Conservation (phyloP, 2,113 vertebrate genomes). For the Aspidoscelis tigris region DNA sequence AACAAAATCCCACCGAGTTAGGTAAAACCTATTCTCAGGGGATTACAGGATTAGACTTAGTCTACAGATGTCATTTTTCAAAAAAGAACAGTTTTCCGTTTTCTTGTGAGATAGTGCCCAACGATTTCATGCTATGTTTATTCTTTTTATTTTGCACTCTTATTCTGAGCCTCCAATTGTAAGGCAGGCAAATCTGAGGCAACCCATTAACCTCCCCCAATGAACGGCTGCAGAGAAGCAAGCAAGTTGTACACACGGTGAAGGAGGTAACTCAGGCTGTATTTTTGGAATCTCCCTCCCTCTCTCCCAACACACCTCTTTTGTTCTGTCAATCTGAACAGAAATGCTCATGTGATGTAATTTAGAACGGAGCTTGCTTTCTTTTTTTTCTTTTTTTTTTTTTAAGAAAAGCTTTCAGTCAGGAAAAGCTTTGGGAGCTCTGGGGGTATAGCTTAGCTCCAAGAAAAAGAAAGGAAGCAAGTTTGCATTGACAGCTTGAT, state of each 20-base stretch:
- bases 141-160: not conserved
- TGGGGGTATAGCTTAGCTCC: constrained; percentile 75
- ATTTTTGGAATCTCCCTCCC: constrained; percentile 61
- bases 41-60: not conserved
- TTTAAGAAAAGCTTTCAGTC: constrained; percentile 73
- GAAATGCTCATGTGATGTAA: constrained; percentile 69
- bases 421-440: constrained; percentile 73
- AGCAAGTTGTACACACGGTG: constrained; percentile 48
- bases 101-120: not conserved
- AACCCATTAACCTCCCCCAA: constrained; percentile 12
- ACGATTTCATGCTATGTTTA: not conserved
- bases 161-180: not conserved
- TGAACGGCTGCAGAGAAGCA: constrained; percentile 44
- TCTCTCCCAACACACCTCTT: constrained; percentile 51
- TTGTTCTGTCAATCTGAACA: constrained; percentile 79
- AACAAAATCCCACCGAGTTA: not conserved
- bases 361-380: constrained; percentile 72
- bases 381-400: constrained; percentile 33
- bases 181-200: constrained; percentile 45
- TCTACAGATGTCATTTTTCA: not conserved
- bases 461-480: constrained; percentile 72
- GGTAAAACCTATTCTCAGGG: not conserved
- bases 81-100: too few species aligned
- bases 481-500: constrained; percentile 78
- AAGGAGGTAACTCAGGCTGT: constrained; percentile 66